phyloP scores from a whole-genome alignment of 2,797 vertebrate species.

The Mustela erminea region DNA sequence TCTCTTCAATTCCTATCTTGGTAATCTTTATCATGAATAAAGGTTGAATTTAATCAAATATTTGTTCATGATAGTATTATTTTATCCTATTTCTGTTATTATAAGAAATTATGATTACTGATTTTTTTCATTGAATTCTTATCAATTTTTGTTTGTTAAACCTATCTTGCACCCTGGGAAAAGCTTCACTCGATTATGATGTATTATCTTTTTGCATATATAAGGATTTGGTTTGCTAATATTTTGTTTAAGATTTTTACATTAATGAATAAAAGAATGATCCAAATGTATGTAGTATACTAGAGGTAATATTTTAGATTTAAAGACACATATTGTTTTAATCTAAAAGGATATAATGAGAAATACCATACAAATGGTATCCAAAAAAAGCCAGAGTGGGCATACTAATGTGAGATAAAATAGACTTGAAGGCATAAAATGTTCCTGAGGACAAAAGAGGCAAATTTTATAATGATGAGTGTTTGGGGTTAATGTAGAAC shows the following conservation, averaged over 20 bases:
- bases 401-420: neutral
- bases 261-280: neutral
- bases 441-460: neutral
- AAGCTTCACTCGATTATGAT: neutral
- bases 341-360: neutral
- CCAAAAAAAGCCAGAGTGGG: neutral
- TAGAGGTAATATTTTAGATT: neutral
- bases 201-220: neutral
- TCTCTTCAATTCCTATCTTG: neutral
- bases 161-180: neutral
- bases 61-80: neutral
- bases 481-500: too few relatives aligned
- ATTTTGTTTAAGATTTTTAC: neutral
- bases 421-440: neutral
- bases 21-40: neutral
- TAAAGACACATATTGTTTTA: neutral
- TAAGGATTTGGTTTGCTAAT: neutral
- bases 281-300: neutral
- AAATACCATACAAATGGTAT: neutral
- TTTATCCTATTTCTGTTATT: neutral
- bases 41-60: neutral
- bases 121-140: neutral
- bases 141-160: slow-evolving; percentile 11
- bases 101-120: neutral
- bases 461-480: neutral